Conservation (phyloP, 2,797 vertebrate genomes). For the Mastacembelus armatus region DNA sequence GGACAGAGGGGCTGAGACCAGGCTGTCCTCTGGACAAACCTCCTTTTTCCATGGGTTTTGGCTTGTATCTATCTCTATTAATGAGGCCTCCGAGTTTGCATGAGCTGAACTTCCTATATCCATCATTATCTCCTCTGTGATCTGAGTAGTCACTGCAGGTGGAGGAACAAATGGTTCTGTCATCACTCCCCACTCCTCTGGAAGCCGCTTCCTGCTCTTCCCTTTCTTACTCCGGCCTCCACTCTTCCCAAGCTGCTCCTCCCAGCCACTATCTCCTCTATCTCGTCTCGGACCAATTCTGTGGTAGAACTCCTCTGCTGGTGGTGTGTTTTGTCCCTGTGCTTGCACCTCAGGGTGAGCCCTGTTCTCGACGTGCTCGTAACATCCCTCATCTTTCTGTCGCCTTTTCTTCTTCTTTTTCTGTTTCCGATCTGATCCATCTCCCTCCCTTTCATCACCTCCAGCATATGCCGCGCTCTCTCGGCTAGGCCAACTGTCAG, state of each 20-base stretch:
- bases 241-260: conserved; percentile 78
- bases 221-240: conserved; percentile 80
- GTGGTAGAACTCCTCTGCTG: conserved; percentile 66
- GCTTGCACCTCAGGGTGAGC: conserved; percentile 57
- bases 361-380: conserved; percentile 62
- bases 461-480: conserved; percentile 67
- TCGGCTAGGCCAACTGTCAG: conserved; percentile 67
- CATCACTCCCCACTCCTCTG: conserved; percentile 82
- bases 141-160: conserved; percentile 30
- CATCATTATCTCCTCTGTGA: conserved; percentile 42
- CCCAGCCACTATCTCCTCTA: conserved; percentile 76
- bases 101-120: conserved; percentile 49
- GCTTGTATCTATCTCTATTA: conserved; percentile 40
- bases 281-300: conserved; percentile 75
- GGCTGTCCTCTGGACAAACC: conserved; percentile 51
- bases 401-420: conserved; percentile 87
- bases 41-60: conserved; percentile 57
- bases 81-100: conserved; percentile 36
- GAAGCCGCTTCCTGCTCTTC: conserved; percentile 85
- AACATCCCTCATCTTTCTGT: conserved; percentile 77
- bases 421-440: conserved; percentile 80
- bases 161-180: conserved; percentile 71
- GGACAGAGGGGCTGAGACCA: conserved; percentile 66
- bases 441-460: conserved; percentile 77
- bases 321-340: conserved; percentile 61